Evolutionary conservation across 2,797 vertebrate genomes (phyloP), one percentile per base, ranked within the genome.

Genomic region (Petrocephalus sullivani): DNA sequence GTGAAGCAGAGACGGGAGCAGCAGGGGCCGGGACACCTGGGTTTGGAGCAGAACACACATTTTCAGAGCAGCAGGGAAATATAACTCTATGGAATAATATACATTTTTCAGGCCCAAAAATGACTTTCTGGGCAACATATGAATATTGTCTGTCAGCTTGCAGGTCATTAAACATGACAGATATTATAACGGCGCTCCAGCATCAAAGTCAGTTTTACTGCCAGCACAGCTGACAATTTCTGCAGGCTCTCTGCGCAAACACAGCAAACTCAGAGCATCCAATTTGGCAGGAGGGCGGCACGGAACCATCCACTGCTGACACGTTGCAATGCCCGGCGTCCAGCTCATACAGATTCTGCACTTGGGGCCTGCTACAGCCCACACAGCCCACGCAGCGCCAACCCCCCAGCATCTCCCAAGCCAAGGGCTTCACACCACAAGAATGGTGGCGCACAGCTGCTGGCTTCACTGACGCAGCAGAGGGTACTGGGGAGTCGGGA

Each of bases 1-100:
- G 97, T 89, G 97, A 94, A 89, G 97, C 90, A 90, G 97, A 95
- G 4, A 95, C 95, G 91, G 97, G 93, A 87, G 97, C 93, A 90
- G 92, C 92, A 89, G 97, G 95, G 89, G 96, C 87, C 85, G 97
- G 96, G 94, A 95, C 95, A 89, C 97, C 97, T 98, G 91, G 85
- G 89, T 53, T 87, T 58, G 61, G 67, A 83, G 19, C 58, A 87
- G 90, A 78, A 89, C 93, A 92, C 28, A n/a, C 83, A 87, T 89
- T 14, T 56, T 46, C 67, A 23, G 28, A 7, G 37, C 28, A 21
- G 23, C 28, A 56, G 33, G 37, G 12, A 46, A 49, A 41, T 46
- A 87, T 49, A 46, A 87, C 16, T 51, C 41, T 14, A 19, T n/a
- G 58, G 64, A 54, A 21, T 51, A 71, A 37, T 56, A 60, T 0